These are phyloP conservation scores for Lacerta agilis DNA, from an alignment of 2,797 vertebrate genomes.

Conservation along the genomic window DNA sequence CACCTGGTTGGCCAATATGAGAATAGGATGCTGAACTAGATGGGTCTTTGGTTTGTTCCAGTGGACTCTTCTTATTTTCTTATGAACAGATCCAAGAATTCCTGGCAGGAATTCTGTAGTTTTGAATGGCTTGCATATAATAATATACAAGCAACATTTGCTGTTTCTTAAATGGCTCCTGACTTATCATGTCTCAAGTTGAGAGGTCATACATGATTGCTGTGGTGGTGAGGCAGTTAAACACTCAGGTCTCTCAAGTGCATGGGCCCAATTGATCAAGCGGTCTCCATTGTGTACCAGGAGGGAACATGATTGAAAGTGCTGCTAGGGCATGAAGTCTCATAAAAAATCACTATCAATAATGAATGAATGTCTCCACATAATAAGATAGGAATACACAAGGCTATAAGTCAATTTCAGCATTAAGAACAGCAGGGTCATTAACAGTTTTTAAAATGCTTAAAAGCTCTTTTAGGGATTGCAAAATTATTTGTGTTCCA, in stretches of 20 bases:
- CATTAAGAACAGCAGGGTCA: neutral
- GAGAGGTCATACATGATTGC: neutral
- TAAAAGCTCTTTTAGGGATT: constrained; percentile 21
- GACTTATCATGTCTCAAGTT: neutral
- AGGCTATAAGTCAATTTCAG: neutral
- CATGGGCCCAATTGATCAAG: constrained; percentile 7
- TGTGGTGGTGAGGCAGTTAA: neutral
- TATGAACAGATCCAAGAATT: no score
- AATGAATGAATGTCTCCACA: constrained; percentile 13
- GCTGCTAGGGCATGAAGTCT: neutral
- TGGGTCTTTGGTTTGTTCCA: no score
- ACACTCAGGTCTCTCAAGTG: neutral
- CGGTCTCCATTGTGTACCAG: neutral
- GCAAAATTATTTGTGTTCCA: neutral
- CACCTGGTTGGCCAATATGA: no score
- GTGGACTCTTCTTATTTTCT: no score
- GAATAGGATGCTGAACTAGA: no score
- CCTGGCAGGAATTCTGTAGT: no score
- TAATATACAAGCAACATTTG: no score
- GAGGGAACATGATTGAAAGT: constrained; percentile 17
- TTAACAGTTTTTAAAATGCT: constrained; percentile 3
- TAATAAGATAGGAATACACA: constrained; percentile 12
- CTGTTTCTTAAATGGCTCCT: no score
- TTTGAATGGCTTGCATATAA: no score
- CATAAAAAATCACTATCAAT: constrained; percentile 12